Evolutionary conservation across 2,888 invertebrate species (phyloP).

Genomic region (Athripsodes cinereus): DNA sequence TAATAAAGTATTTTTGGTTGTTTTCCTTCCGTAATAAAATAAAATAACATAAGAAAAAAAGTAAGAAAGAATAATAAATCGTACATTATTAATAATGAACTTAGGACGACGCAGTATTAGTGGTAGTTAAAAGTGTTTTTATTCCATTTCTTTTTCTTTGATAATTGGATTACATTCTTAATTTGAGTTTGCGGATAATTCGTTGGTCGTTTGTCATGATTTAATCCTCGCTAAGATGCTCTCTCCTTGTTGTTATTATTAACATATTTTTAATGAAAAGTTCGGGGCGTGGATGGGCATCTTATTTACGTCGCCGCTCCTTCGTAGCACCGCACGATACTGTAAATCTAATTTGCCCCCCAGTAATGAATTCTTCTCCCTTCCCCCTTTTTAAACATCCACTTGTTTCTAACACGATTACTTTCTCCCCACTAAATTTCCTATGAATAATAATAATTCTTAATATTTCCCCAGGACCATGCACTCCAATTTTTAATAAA

Average conservation of each 20-base stretch:
- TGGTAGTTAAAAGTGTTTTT: too few relatives aligned
- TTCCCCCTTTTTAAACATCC: background rate
- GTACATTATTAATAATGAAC: too few relatives aligned
- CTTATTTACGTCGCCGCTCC: slow-evolving; percentile 10
- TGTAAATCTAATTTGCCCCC: slow-evolving; percentile 10
- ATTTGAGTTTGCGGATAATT: background rate
- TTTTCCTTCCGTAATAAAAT: too few relatives aligned
- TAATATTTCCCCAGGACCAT: background rate
- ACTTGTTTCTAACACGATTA: slow-evolving; percentile 16
- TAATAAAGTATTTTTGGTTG: too few relatives aligned
- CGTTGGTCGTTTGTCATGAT: slow-evolving; percentile 1
- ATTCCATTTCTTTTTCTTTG: too few relatives aligned
- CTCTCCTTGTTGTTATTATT: background rate
- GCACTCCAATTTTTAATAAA: background rate
- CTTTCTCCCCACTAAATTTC: background rate
- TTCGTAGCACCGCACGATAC: slow-evolving; percentile 3
- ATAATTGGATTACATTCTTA: too few relatives aligned
- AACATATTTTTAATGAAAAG: slow-evolving; percentile 12
- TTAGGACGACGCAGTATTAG: too few relatives aligned
- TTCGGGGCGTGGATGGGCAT: slow-evolving; percentile 6
- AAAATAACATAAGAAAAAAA: too few relatives aligned
- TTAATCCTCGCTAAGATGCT: background rate
- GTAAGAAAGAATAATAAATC: too few relatives aligned
- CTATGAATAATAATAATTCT: background rate
- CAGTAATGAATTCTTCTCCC: slow-evolving; percentile 15